These are phyloP conservation scores for Castor canadensis DNA, from an alignment of 2,113 vertebrate genomes.

Conservation along the genomic window DNA sequence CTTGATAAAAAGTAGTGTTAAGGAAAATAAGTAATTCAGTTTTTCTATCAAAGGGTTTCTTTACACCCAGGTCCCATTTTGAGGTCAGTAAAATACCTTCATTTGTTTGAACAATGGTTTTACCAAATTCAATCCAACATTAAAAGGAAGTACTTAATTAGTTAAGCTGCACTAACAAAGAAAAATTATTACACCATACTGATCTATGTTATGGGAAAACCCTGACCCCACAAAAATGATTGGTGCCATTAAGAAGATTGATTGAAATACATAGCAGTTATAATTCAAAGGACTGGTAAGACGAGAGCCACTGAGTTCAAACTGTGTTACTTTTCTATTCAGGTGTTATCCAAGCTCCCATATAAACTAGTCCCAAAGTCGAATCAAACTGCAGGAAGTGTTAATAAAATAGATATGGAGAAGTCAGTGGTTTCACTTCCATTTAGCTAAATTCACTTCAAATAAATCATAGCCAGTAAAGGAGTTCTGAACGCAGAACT, in stretches of 20 bases:
- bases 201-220: conserved; percentile 52
- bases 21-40: conserved; percentile 52
- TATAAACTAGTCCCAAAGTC: neutral
- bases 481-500: conserved; percentile 43
- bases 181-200: conserved; percentile 58
- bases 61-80: conserved; percentile 41
- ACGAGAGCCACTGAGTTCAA: conserved; percentile 51
- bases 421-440: neutral
- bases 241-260: conserved; percentile 60
- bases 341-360: conserved; percentile 15
- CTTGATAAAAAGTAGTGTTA: neutral
- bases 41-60: conserved; percentile 33
- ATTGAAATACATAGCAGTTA: conserved; percentile 32
- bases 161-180: conserved; percentile 45
- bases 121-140: conserved; percentile 65
- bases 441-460: conserved; percentile 23
- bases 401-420: conserved; percentile 31
- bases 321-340: conserved; percentile 52
- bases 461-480: conserved; percentile 38
- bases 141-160: conserved; percentile 66
- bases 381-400: neutral
- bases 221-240: conserved; percentile 65
- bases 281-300: conserved; percentile 42
- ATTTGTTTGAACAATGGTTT: conserved; percentile 74
- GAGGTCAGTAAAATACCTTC: conserved; percentile 59